phyloP scores from a whole-genome alignment of 92 coral and sea anemone species.

The Pocillopora grandis region DNA sequence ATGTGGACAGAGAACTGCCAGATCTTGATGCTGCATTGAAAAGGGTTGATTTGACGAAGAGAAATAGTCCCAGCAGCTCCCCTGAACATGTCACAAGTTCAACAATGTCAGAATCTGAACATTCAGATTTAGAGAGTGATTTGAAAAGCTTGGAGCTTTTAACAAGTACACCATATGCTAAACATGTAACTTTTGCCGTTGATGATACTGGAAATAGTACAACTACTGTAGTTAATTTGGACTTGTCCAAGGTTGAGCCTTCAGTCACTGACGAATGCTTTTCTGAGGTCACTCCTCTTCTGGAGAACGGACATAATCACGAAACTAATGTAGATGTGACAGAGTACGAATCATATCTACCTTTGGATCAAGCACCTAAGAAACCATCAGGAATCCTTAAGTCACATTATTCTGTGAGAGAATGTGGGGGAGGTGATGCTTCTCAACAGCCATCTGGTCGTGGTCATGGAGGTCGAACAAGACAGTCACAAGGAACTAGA shows the following conservation, averaged over 20 bases:
- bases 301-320: conserved; percentile 15
- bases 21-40: conserved; percentile 24
- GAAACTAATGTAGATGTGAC: neutral
- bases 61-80: conserved; percentile 41
- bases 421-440: conserved; percentile 78
- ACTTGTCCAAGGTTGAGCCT: conserved; percentile 10
- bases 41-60: conserved; percentile 13
- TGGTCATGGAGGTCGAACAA: conserved; percentile 24
- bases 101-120: conserved; percentile 67
- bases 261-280: conserved; percentile 25
- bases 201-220: conserved; percentile 30
- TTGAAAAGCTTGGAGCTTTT: conserved; percentile 28
- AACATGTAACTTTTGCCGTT: conserved; percentile 88
- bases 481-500: conserved; percentile 46
- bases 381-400: conserved; percentile 66
- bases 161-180: conserved; percentile 82
- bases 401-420: conserved; percentile 68
- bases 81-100: conserved; percentile 53
- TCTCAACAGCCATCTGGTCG: conserved; percentile 39
- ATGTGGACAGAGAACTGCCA: conserved; percentile 1
- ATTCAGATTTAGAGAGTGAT: conserved; percentile 62
- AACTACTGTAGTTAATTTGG: conserved; percentile 14
- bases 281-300: conserved; percentile 4
- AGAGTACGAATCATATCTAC: neutral
- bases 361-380: conserved; percentile 7